Percentiles rank a stretch among this genome's conserved stretches.
Evolutionary conservation across 2,797 vertebrate species (phyloP).

Genomic region (Dicrostonyx torquatus): DNA sequence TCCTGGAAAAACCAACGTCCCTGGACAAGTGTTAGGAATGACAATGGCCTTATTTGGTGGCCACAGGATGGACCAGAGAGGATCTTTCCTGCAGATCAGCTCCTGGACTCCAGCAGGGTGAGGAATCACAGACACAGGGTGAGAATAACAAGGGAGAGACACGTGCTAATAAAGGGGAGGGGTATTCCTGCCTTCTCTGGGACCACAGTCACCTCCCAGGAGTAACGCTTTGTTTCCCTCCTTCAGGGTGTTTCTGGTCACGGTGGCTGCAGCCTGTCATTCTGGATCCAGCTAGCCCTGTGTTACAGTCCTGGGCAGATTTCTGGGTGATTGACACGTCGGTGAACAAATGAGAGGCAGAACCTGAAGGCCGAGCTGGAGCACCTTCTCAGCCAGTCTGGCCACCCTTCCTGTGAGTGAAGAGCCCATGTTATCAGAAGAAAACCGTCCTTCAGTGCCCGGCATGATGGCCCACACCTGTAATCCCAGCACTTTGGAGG

Average conservation of each 20-base stretch:
- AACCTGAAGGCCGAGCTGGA: neutral
- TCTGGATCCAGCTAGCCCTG: neutral
- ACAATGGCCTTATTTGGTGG: neutral
- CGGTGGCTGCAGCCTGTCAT: too few species aligned
- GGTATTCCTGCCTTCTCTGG: neutral
- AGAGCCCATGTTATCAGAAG: neutral
- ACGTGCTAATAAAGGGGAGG: too few species aligned
- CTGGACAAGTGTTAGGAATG: too few species aligned
- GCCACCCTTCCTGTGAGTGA: neutral
- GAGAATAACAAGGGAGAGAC: neutral
- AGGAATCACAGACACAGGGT: too few species aligned
- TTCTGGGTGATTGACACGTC: neutral
- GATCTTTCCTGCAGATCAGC: neutral
- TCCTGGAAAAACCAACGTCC: neutral
- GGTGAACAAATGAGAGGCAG: neutral
- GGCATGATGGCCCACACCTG: neutral
- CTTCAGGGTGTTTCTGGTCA: too few species aligned
- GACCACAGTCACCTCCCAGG: neutral
- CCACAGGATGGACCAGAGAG: too few species aligned
- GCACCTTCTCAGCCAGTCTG: neutral
- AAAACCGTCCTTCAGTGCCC: neutral
- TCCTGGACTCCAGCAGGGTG: neutral
- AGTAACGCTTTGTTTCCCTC: neutral
- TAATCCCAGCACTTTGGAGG: neutral
- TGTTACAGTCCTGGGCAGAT: neutral